phyloP scores from a whole-genome alignment of 64 coral and sea anemone genomes.

The Stichodactyla helianthus region DNA sequence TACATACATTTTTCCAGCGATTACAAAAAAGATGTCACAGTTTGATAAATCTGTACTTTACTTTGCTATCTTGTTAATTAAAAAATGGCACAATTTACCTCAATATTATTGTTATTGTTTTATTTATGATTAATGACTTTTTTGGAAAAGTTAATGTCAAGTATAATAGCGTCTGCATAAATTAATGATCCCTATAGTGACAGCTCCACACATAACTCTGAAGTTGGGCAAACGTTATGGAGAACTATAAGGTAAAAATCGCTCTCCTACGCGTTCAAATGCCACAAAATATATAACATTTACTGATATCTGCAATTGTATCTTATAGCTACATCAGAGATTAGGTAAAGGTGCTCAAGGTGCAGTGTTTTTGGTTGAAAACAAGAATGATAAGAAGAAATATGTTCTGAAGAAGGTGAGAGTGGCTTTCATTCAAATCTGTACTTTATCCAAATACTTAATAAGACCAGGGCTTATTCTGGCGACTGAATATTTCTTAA shows the following conservation, averaged over 20 bases:
- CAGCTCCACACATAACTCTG: constrained; percentile 16
- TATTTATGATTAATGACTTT: not conserved
- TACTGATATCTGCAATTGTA: constrained; percentile 9
- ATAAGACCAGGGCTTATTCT: not conserved
- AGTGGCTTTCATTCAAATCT: not conserved
- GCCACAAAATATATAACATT: not conserved
- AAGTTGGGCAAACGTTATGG: constrained; percentile 18
- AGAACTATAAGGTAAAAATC: constrained; percentile 50
- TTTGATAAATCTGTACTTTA: not conserved
- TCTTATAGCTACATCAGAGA: constrained; percentile 79
- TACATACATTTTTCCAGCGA: not conserved
- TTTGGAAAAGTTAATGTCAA: not conserved
- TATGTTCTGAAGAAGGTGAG: constrained; percentile 94
- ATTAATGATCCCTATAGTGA: constrained; percentile 29
- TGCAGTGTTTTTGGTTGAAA: constrained; percentile 86
- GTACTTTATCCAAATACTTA: not conserved
- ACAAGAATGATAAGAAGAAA: constrained; percentile 81
- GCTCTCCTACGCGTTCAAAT: not conserved
- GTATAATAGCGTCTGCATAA: not conserved
- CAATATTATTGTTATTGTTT: not conserved
- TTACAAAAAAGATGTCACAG: not conserved
- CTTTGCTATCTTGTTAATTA: not conserved
- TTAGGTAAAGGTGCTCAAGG: constrained; percentile 98
- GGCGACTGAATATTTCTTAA: not conserved
- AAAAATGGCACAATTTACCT: not conserved